Conservation (phyloP, 2,888 invertebrate genomes). For the Euplagia quadripunctaria region DNA sequence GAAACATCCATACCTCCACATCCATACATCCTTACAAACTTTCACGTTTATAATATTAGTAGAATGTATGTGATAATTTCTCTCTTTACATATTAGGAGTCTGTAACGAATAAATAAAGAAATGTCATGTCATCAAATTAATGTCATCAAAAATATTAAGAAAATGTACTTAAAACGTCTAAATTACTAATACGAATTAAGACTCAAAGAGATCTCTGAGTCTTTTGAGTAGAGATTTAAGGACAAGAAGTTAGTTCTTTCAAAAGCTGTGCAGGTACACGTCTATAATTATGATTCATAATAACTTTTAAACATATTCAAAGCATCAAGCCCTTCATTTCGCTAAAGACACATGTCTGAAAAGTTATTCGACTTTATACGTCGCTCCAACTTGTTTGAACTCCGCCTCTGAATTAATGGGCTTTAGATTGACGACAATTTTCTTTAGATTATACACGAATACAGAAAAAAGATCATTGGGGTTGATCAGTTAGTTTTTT, state of each 20-base stretch:
- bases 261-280: constrained; percentile 4
- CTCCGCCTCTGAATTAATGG: constrained; percentile 46
- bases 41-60: too few relatives aligned
- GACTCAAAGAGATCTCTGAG: not conserved
- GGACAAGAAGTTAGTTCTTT: constrained; percentile 7
- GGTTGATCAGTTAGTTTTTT: not conserved
- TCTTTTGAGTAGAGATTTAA: constrained; percentile 4
- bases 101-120: too few relatives aligned
- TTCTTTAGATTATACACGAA: constrained; percentile 33
- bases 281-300: constrained; percentile 10
- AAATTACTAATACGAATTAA: not conserved
- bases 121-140: too few relatives aligned
- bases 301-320: constrained; percentile 44
- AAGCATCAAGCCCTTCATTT: constrained; percentile 47
- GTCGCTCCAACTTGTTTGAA: constrained; percentile 42
- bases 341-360: constrained; percentile 41
- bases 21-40: too few relatives aligned
- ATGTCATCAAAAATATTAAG: not conserved
- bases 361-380: constrained; percentile 44
- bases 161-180: not conserved
- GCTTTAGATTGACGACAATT: constrained; percentile 43
- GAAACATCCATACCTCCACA: too few relatives aligned
- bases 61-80: too few relatives aligned
- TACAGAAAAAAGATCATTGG: constrained; percentile 5
- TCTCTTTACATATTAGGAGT: too few relatives aligned